Evolutionary conservation across 2,797 vertebrate species (phyloP), one percentile per base, ranked within the genome.

Genomic region (Tapirus indicus): DNA sequence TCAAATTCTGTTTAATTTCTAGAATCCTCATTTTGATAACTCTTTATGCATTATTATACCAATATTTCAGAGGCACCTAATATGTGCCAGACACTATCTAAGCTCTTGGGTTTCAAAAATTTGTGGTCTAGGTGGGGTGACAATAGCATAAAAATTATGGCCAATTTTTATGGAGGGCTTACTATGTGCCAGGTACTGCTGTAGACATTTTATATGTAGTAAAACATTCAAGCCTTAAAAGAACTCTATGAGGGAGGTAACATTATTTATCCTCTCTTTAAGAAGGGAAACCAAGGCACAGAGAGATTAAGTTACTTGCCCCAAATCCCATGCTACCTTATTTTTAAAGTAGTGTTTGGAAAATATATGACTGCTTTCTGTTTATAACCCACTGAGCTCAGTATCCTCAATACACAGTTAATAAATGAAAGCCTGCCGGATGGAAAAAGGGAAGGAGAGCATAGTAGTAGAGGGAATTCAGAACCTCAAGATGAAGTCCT

Each of bases 1-100:
- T 97, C 52, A 90, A 49, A 87, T 92, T 66, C 49, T 90, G 17
- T 80, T 66, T 62, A 96, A 94, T 88, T 94, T 8, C 29, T 74
- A 68, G n/a, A 85, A 94, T 80, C 11, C 16, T 90, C 75, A 80
- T 58, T 96, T 78, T 84, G 32, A 91, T 95, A 77, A 52, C 5
- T 75, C n/a, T 79, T 79, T 38, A 49, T 80, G 27, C 27, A 83
- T 77, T 58, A 49, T 75, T 80, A 72, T 56, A 29, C 13, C 54
- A 72, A 47, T 80, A 85, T 32, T 93, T 83, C n/a, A 8, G 82
- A 62, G 23, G 4, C 8, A 44, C 1, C n/a, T 64, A 27, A 64
- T 87, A 52, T 62, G 14, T 92, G 18, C 18, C 29, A 93, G 60
- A 86, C 2, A 62, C 18, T 85, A 32, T 58, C 77, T 66, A 66